Base-by-base conservation (phyloP, 2,113 vertebrate genomes). In the Hassar affinis region DNA sequence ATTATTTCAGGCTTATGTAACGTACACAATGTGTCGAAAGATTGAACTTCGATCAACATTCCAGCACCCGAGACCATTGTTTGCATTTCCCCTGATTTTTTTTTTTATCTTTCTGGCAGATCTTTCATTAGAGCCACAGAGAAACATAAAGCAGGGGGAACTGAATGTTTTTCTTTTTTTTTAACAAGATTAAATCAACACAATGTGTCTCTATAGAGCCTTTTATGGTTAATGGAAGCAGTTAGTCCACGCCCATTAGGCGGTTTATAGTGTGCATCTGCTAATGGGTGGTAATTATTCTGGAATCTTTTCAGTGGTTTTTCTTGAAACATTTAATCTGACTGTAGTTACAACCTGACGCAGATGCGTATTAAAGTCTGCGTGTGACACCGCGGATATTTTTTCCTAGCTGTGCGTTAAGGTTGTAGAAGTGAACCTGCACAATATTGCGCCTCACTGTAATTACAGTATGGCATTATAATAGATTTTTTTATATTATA, bases 31-130 rank as follows among this genome's bases (percentile, higher is more conserved):
- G 54, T 66, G 33, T 8, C 10, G 30, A 85, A 82, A 66, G 74
- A 30, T 30, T 17, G 68, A 27, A 78, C 66, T 76, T 72, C 52
- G 52, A 85, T 69, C 76, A 80, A 71, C 85, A 87, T 84, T 85
- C 85, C 80, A 1, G 17, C 80, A 47, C 30, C 61, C 49, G 5
- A 33, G 66, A 79, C 78, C 78, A 86, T 86, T 87, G 87, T 83
- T 72, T 81, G 84, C 81, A 22, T 87, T 87, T 86, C 80, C 78
- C 47, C 77, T 5, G 2, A 45, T 84, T 66, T 84, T 84, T 68
- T 42, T 42, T 42, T 42, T n/a, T n/a, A 88, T 88, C 85, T 35
- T 3, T 75, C 6, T 7, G 62, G 52, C 42, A 42, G 35, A 71
- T 57, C 80, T 51, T 78, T 78, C 71, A 82, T 77, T 54, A 85